These are phyloP conservation scores for Schizopygopsis pylzovi DNA, from an alignment of 2,797 vertebrate genomes.

Conservation along the genomic window DNA sequence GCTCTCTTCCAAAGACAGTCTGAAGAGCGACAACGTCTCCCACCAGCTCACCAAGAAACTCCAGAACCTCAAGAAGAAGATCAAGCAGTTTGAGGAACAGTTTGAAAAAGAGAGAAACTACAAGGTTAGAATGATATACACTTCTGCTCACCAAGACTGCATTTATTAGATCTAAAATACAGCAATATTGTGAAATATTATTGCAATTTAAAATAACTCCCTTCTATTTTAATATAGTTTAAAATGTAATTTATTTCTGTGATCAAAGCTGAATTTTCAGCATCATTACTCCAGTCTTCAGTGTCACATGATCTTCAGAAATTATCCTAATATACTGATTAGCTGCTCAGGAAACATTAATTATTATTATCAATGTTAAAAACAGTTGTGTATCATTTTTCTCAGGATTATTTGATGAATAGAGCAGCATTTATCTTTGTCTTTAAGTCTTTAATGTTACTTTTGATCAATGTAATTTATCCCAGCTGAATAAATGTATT, in stretches of 20 bases:
- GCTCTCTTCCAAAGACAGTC: conserved; percentile 90
- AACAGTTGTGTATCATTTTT: too few species aligned
- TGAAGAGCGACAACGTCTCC: conserved; percentile 87
- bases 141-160: too few species aligned
- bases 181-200: too few species aligned
- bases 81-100: conserved; percentile 96
- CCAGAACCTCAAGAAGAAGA: conserved; percentile 94
- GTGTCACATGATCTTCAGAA: neutral
- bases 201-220: too few species aligned
- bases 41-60: conserved; percentile 96
- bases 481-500: too few species aligned
- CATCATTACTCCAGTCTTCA: neutral
- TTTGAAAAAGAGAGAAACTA: conserved; percentile 96
- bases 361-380: too few species aligned
- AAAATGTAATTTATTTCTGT: neutral
- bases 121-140: conserved; percentile 77
- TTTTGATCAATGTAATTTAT: too few species aligned
- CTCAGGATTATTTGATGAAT: too few species aligned
- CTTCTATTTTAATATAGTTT: neutral
- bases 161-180: too few species aligned
- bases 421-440: too few species aligned
- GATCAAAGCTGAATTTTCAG: neutral
- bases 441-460: too few species aligned
- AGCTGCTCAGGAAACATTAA: neutral
- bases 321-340: neutral